Conservation (phyloP, 2,797 vertebrate species). For the Gymnoscopelus braueri region DNA sequence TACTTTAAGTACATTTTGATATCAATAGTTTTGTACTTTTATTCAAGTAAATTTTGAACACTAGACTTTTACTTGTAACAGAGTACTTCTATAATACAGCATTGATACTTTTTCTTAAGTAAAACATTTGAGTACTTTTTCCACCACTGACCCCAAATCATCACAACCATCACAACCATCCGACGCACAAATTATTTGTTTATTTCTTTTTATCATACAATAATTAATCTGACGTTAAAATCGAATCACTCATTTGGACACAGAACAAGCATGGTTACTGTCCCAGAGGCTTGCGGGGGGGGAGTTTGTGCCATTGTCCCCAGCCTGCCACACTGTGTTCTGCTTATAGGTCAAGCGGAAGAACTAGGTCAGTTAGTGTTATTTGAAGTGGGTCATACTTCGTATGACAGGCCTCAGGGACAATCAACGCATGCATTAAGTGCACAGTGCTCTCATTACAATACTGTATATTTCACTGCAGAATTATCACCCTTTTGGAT, state of each 20-base stretch:
- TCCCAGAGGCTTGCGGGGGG: constrained; percentile 21
- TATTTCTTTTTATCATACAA: no score
- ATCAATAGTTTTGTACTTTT: no score
- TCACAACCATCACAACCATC: no score
- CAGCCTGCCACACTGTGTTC: constrained; percentile 17
- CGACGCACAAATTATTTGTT: no score
- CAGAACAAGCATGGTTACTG: constrained; percentile 12
- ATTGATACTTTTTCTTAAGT: no score
- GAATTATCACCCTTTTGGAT: constrained; percentile 43
- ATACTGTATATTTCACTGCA: constrained; percentile 54
- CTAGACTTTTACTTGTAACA: no score
- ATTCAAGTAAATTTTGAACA: no score
- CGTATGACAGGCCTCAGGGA: constrained; percentile 39
- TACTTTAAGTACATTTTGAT: no score
- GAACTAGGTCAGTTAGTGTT: constrained; percentile 69
- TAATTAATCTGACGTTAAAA: not conserved
- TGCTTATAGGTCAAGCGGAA: constrained; percentile 65
- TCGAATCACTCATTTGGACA: constrained; percentile 26
- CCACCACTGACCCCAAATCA: no score
- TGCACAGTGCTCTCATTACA: constrained; percentile 54
- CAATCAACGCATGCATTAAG: constrained; percentile 42
- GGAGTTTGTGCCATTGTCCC: constrained; percentile 15
- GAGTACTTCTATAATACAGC: no score
- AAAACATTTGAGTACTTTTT: no score
- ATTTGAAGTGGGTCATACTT: constrained; percentile 63